These are phyloP conservation scores for Myotis yumanensis DNA, from an alignment of 2,113 vertebrate species.

Conservation along the genomic window DNA sequence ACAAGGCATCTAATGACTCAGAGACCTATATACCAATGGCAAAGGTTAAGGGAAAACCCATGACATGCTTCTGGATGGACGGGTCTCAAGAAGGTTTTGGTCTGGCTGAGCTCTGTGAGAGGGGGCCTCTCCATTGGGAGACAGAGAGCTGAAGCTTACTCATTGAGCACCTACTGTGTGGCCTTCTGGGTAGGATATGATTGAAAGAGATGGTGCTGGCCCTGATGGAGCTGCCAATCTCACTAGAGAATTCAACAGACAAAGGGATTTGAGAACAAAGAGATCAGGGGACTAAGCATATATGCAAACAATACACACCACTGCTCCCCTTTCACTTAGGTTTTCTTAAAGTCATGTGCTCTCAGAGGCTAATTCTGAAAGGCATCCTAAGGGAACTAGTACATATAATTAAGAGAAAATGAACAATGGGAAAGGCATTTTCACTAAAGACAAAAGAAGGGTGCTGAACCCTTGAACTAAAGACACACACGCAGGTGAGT, in stretches of 20 bases:
- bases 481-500: background rate
- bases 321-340: background rate
- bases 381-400: background rate
- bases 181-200: background rate
- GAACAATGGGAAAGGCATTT: background rate
- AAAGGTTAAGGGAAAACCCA: background rate
- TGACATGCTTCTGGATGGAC: background rate
- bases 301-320: rapidly evolving
- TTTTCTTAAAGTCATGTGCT: background rate
- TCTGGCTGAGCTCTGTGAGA: background rate
- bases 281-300: background rate
- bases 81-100: background rate
- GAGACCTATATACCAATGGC: background rate
- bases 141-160: background rate
- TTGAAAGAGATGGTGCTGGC: background rate
- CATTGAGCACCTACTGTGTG: background rate
- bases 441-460: background rate
- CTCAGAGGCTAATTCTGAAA: background rate
- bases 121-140: background rate
- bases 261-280: background rate
- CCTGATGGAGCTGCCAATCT: background rate
- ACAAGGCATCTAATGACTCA: background rate
- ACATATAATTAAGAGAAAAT: background rate
- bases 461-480: background rate
- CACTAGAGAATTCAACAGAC: background rate